Percentiles rank a stretch among this genome's conserved stretches.
phyloP scores from a whole-genome alignment of 2,888 invertebrate species.

The Harpagoxenus sublaevis region DNA sequence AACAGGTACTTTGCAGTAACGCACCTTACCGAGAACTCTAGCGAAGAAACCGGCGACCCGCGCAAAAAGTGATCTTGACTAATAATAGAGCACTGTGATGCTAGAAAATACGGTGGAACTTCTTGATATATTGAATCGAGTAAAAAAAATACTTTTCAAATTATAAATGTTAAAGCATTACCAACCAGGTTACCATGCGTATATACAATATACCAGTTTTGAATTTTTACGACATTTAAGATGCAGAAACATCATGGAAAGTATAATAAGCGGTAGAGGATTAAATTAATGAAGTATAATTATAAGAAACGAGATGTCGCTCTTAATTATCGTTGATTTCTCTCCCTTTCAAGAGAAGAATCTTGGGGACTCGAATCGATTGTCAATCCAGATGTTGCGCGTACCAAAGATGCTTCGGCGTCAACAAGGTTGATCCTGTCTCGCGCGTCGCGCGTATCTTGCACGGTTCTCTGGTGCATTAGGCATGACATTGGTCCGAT shows the following conservation, averaged over 20 bases:
- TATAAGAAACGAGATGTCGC: neutral
- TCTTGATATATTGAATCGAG: neutral
- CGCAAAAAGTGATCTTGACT: neutral
- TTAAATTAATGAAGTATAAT: conserved; percentile 2
- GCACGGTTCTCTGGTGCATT: conserved; percentile 31
- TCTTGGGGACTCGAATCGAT: neutral
- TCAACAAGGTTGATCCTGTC: conserved; percentile 34
- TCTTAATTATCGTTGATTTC: neutral
- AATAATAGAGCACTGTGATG: conserved; percentile 4
- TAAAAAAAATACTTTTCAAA: neutral
- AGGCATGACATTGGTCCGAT: conserved; percentile 36
- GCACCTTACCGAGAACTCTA: conserved; percentile 39
- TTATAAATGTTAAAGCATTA: neutral
- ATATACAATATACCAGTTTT: too few species aligned
- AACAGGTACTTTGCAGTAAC: conserved; percentile 50
- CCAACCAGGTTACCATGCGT: neutral
- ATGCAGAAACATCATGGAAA: neutral
- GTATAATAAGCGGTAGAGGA: neutral
- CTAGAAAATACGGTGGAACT: neutral
- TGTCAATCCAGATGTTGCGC: neutral
- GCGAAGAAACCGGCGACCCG: conserved; percentile 36
- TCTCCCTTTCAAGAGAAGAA: neutral
- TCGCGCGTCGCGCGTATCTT: conserved; percentile 39
- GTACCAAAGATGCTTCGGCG: neutral
- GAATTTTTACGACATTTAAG: neutral